Base-by-base conservation (phyloP, 2,113 vertebrate genomes). In the Mixornis gularis region DNA sequence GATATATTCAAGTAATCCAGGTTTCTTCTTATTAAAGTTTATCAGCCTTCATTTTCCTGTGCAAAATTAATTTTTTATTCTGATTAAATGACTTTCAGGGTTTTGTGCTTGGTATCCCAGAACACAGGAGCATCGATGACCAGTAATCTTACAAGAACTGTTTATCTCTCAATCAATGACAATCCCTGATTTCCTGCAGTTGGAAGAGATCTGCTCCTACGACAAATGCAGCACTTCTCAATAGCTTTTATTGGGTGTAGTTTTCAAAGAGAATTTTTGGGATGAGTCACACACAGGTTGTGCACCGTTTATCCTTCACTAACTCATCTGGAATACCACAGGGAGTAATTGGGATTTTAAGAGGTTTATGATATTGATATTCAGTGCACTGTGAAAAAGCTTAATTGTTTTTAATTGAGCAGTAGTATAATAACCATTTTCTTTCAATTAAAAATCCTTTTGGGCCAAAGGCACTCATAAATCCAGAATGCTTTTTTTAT, bases 351-450 rank as follows among this genome's bases (percentile, higher is more conserved):
- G 41, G n/a, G 73, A 34, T 82, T 85, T 95, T 74, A 52, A 58
- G 73, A 71, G 48, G 27, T 72, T 84, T 82, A 69, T 58, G 17
- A 49, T 56, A 64, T 38, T 87, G 73, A 70, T 85, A 91, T n/a
- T 81, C 74, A 87, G 72, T 30, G 38, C 56, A 60, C 29, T 56
- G 36, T 70, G 74, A 44, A 82, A 88, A 85, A 85, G 44, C 59
- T 72, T 87, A 85, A 79, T 62, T 92, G 56, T 53, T 96, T 94
- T 92, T 80, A 92, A 86, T 66, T 88, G 72, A 92, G 79, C 59
- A 72, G 58, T 58, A 79, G 66, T 68, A 81, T 32, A 91, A 92
- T 77, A 94, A 85, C 55, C 30, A 78, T 93, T 94, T 90, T 62
- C 40, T 88, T 93, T 90, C 77, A 56, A 71, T 86, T 44, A 88